Percentiles rank a stretch among this genome's conserved stretches.
Evolutionary conservation across 2,797 vertebrate species (phyloP).

Genomic region (Hydrocynus forskahlii): DNA sequence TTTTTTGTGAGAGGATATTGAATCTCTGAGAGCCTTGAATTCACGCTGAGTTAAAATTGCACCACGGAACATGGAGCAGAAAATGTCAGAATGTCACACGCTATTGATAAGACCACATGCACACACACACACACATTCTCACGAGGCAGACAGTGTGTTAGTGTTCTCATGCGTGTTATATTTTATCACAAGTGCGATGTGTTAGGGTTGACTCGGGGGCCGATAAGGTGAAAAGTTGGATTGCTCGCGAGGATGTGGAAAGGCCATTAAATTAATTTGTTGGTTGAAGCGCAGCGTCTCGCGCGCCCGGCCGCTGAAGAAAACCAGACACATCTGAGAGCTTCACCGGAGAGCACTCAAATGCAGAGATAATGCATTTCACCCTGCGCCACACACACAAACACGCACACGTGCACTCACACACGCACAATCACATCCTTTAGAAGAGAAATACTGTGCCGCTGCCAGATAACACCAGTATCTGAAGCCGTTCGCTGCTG

Average conservation of each 20-base stretch:
- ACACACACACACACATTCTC: neutral
- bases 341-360: constrained; percentile 23
- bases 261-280: constrained; percentile 55
- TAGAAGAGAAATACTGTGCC: constrained; percentile 30
- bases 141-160: constrained; percentile 25
- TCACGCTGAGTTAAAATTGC: constrained; percentile 47
- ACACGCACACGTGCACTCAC: constrained; percentile 1
- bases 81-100: constrained; percentile 47
- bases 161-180: constrained; percentile 20
- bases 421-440: constrained; percentile 20
- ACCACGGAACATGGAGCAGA: constrained; percentile 38
- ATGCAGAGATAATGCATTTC: constrained; percentile 39
- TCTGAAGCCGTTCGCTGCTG: constrained; percentile 19
- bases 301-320: constrained; percentile 8
- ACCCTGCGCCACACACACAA: constrained; percentile 8
- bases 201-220: constrained; percentile 21
- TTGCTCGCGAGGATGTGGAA: constrained; percentile 28
- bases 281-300: constrained; percentile 29
- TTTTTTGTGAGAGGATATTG: constrained; percentile 14
- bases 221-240: constrained; percentile 39
- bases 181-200: constrained; percentile 31
- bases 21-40: constrained; percentile 44
- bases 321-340: constrained; percentile 37
- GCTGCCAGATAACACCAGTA: constrained; percentile 29
- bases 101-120: constrained; percentile 12